Evolutionary conservation across 2,888 invertebrate genomes (phyloP).

Genomic region (Catocala sponsa): DNA sequence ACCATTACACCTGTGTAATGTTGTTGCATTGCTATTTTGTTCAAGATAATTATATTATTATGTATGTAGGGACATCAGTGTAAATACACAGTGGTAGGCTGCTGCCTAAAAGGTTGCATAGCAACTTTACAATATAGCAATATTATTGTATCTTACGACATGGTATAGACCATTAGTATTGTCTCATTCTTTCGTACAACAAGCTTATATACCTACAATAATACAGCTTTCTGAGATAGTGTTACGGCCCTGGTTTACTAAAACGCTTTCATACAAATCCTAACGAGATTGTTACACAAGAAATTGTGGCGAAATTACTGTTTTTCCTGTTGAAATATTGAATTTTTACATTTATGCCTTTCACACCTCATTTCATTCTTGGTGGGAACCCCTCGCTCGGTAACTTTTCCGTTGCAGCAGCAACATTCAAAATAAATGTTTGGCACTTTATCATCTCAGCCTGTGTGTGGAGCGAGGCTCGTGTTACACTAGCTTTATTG

Average conservation of each 20-base stretch:
- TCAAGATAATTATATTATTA: too few relatives aligned
- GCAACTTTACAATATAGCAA: too few relatives aligned
- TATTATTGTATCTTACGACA: too few relatives aligned
- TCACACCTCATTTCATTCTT: constrained; percentile 88
- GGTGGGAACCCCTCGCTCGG: constrained; percentile 72
- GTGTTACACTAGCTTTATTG: constrained; percentile 53
- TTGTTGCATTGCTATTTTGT: too few relatives aligned
- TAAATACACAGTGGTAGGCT: too few relatives aligned
- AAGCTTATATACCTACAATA: too few relatives aligned
- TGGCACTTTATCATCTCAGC: constrained; percentile 79
- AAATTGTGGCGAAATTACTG: constrained; percentile 78
- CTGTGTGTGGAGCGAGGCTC: constrained; percentile 62
- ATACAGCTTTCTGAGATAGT: too few relatives aligned
- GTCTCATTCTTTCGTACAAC: too few relatives aligned
- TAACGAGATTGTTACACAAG: constrained; percentile 72
- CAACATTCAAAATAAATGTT: constrained; percentile 87
- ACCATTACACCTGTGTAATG: too few relatives aligned
- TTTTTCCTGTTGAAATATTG: constrained; percentile 82
- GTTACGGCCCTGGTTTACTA: background rate
- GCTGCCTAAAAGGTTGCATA: too few relatives aligned
- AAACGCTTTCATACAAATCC: constrained; percentile 50
- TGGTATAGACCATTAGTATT: too few relatives aligned
- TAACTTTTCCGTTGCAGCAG: constrained; percentile 82
- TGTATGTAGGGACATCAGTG: too few relatives aligned
- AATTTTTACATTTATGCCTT: constrained; percentile 88